A percentile compares a stretch with the other conserved stretches of the same genome.
These are phyloP conservation scores for Ursus arctos DNA, from an alignment of 2,113 vertebrate genomes.

Conservation along the genomic window DNA sequence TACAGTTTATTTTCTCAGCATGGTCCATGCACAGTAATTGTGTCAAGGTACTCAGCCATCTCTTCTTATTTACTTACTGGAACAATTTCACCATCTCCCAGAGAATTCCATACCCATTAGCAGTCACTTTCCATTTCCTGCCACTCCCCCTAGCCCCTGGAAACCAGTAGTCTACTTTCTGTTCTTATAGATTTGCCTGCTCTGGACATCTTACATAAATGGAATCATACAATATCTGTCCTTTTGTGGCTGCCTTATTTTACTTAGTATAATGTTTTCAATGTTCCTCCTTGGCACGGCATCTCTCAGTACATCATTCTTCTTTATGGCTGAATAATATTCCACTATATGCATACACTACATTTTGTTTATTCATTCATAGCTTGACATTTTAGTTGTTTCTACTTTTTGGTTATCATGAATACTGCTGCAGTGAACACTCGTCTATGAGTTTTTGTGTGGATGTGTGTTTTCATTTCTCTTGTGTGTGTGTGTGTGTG, in stretches of 20 bases:
- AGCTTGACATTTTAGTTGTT: neutral
- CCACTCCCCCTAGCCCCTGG: neutral
- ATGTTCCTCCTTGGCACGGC: neutral
- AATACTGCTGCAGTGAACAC: neutral
- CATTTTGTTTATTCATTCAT: slow-evolving; percentile 48
- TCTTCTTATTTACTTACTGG: neutral
- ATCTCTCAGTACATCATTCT: neutral
- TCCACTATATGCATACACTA: neutral
- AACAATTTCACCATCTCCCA: neutral
- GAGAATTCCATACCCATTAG: neutral
- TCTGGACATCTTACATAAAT: slow-evolving; percentile 7
- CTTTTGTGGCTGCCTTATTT: slow-evolving; percentile 30
- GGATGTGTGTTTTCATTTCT: slow-evolving; percentile 13
- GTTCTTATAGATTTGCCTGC: slow-evolving; percentile 7
- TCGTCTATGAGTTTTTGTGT: neutral
- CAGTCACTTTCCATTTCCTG: neutral
- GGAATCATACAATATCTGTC: neutral
- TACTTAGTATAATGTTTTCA: slow-evolving; percentile 33
- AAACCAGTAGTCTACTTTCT: neutral
- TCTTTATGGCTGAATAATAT: neutral
- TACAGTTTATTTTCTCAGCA: slow-evolving; percentile 25
- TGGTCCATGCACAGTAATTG: neutral
- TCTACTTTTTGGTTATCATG: neutral
- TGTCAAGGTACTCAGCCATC: neutral
- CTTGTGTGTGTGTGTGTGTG: neutral